These are phyloP conservation scores for Lepidurus couesii DNA, from an alignment of 1,140 invertebrate genomes.

Conservation along the genomic window DNA sequence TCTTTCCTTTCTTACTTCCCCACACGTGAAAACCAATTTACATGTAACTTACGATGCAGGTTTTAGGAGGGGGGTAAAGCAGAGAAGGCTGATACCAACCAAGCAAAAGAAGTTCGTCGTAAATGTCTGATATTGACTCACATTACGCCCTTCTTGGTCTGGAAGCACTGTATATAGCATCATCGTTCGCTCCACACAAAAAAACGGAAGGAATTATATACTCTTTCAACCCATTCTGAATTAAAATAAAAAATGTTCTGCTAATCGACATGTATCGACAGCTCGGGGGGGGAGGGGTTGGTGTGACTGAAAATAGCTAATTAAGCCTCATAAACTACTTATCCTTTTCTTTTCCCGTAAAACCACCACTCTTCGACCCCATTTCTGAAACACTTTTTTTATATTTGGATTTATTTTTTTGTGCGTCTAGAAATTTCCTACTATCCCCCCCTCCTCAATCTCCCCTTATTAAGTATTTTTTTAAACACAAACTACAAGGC, in stretches of 20 bases:
- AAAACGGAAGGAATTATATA: too few species aligned
- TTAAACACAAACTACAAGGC: not conserved
- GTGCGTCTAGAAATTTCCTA: not conserved
- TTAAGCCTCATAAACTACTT: not conserved
- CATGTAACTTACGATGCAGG: not conserved
- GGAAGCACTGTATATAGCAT: not conserved
- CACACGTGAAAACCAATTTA: not conserved
- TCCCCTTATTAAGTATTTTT: not conserved
- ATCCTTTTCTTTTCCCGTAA: not conserved
- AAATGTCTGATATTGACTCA: not conserved
- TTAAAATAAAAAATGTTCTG: too few species aligned
- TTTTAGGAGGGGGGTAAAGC: not conserved
- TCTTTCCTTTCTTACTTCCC: not conserved
- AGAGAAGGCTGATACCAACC: not conserved
- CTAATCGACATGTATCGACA: not conserved
- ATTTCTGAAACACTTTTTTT: not conserved
- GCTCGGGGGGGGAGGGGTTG: not conserved
- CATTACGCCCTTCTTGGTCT: not conserved
- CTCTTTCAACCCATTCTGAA: too few species aligned
- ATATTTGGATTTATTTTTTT: not conserved
- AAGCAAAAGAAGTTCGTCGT: not conserved
- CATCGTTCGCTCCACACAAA: too few species aligned
- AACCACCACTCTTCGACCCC: not conserved
- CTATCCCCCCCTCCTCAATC: not conserved
- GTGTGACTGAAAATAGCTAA: not conserved